phyloP scores from a whole-genome alignment of 2,797 vertebrate species.

The Diceros bicornis region DNA sequence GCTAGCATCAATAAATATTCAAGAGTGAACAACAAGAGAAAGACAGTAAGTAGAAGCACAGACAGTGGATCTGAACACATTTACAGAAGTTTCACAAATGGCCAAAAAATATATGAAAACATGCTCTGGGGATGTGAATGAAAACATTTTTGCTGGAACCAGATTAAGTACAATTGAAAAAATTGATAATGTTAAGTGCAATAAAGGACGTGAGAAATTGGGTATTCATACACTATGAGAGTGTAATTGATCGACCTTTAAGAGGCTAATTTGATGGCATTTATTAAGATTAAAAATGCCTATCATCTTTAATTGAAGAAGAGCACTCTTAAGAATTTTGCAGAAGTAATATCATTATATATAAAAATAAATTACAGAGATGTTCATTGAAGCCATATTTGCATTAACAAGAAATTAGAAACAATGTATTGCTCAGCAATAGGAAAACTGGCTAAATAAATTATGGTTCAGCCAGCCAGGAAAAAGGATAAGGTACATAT shows the following conservation, averaged over 20 bases:
- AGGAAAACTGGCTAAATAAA: not conserved
- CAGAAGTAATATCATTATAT: not conserved
- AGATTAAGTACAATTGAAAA: constrained; percentile 15
- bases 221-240: not conserved
- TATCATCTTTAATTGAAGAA: constrained; percentile 41
- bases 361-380: not conserved
- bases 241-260: not conserved
- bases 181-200: constrained; percentile 27
- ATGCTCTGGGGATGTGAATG: not conserved
- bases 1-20: not conserved
- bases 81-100: not conserved
- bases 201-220: constrained; percentile 6
- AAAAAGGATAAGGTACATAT: not conserved
- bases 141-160: constrained; percentile 6
- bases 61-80: too few relatives aligned
- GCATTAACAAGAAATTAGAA: not conserved
- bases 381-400: not conserved
- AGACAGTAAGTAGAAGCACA: not conserved
- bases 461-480: not conserved
- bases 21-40: not conserved
- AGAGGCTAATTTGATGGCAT: not conserved
- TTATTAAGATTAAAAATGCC: constrained; percentile 58
- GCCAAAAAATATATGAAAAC: not conserved
- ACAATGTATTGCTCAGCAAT: not conserved
- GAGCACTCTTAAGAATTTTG: constrained; percentile 20